A percentile compares a stretch with the other conserved stretches of the same genome.
Evolutionary conservation across 2,797 vertebrate species (phyloP).

Genomic region (Tapera naevia): DNA sequence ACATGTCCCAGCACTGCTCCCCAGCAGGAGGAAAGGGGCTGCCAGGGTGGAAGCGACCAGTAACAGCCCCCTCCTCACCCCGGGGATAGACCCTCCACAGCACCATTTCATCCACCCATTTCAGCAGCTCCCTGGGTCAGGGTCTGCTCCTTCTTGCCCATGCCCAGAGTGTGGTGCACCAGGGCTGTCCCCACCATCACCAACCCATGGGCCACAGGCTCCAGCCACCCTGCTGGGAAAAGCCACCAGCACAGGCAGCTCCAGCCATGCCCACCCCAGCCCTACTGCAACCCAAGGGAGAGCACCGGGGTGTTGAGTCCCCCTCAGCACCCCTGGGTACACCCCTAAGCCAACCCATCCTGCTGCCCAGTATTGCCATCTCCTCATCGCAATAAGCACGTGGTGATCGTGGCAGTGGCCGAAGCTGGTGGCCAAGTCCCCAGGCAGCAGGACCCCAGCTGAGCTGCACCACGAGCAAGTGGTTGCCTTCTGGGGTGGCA

Average conservation of each 20-base stretch:
- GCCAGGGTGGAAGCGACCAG: not conserved
- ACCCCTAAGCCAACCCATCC: not conserved
- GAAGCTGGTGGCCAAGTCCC: not conserved
- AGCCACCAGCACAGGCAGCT: not conserved
- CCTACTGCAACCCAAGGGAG: not conserved
- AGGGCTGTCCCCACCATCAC: rapidly evolving
- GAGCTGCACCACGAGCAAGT: rapidly evolving
- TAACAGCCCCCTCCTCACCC: not conserved
- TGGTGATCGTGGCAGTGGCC: rapidly evolving
- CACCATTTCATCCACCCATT: not conserved
- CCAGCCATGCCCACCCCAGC: not conserved
- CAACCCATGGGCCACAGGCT: rapidly evolving
- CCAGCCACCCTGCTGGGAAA: not conserved
- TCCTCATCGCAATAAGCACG: not conserved
- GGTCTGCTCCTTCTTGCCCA: not conserved
- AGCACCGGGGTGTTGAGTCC: too few species aligned
- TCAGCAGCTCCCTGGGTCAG: rapidly evolving
- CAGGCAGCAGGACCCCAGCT: rapidly evolving
- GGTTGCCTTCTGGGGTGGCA: rapidly evolving
- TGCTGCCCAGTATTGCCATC: not conserved
- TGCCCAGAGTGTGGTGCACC: rapidly evolving
- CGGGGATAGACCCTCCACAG: rapidly evolving
- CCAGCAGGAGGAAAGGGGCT: rapidly evolving
- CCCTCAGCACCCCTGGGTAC: not conserved
- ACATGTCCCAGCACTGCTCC: rapidly evolving